Evolutionary conservation across 2,113 vertebrate genomes (phyloP), one percentile per base, ranked within the genome.

Genomic region (Pitta sordida): DNA sequence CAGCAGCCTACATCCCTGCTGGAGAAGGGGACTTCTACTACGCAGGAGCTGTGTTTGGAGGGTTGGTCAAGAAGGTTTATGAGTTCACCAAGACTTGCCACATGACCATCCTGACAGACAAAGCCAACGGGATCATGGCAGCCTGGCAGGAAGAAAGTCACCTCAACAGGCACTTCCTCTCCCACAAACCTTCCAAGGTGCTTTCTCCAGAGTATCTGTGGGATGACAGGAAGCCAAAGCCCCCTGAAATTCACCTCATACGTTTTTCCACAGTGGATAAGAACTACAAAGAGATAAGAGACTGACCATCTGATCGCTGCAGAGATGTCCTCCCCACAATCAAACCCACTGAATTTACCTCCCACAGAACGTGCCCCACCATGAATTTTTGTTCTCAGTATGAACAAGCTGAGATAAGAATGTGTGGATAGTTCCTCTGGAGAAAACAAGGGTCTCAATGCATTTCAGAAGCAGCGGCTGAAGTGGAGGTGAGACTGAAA

Each of bases 101-200:
- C 77, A 64, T 62, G 88, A 89, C 93, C 79, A 97, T 98, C 34
- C 93, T 98, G 92, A 86, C 74, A 0, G 98, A 98, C 55, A 97
- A 98, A 67, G 96, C 92, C 80, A 97, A 96, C 0, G 94, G 93
- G 70, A 90, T 98, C 32, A 90, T 97, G 96, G 98, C 98, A 2
- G 95, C 89, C 70, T 97, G 98, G 98, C 98, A 98, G 88, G 98
- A 98, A 77, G 98, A 98, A 91, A 98, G 98, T 30, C 98, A 98
- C 88, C 96, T 98, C 67, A 98, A 98, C 85, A 96, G 95, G 60
- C 96, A 90, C 80, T 97, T 98, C 81, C 87, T 98, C 64, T 92
- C 92, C 13, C 95, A 97, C 81, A 98, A 98, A 75, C 98, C 98
- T 13, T 96, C 94, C 65, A 98, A 97, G 62, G 68, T 98, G 34